A percentile compares a stretch with the other conserved stretches of the same genome.
Evolutionary conservation across 2,797 vertebrate genomes (phyloP).

Genomic region (Xiphophorus birchmanni): DNA sequence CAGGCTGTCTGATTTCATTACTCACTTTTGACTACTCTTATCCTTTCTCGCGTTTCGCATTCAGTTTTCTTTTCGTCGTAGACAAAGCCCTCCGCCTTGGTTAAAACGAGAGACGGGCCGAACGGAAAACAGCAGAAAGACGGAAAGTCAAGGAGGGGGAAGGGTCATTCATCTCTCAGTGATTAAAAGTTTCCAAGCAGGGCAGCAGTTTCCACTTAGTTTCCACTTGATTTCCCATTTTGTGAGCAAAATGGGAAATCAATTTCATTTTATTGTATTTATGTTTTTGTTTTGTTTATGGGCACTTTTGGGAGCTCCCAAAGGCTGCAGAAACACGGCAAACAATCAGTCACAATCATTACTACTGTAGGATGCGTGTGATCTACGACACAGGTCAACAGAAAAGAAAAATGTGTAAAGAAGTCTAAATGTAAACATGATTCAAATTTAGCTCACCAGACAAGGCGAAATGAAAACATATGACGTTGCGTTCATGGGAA

Average conservation of each 20-base stretch:
- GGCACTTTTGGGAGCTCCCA: neutral
- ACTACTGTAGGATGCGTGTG: neutral
- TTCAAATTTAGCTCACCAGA: neutral
- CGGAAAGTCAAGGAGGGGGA: neutral
- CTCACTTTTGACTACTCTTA: slow-evolving; percentile 21
- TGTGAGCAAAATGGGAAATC: neutral
- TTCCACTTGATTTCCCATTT: too few relatives aligned
- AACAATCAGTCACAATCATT: neutral
- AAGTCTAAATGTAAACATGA: neutral
- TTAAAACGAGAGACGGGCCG: neutral
- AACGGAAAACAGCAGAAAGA: neutral
- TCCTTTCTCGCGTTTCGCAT: neutral
- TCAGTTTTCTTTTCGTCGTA: neutral
- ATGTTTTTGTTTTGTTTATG: neutral
- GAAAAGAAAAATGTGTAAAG: neutral
- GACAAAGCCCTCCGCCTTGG: slow-evolving; percentile 11
- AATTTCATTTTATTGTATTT: neutral
- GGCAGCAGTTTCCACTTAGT: neutral
- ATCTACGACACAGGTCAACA: neutral
- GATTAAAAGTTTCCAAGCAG: neutral
- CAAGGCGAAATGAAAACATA: neutral
- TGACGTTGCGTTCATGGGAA: neutral
- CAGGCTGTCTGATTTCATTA: slow-evolving; percentile 14
- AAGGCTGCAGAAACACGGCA: neutral
- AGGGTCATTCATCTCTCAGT: neutral